Evolutionary conservation across 2,113 vertebrate species (phyloP).

Genomic region (Hippopotamus amphibius): DNA sequence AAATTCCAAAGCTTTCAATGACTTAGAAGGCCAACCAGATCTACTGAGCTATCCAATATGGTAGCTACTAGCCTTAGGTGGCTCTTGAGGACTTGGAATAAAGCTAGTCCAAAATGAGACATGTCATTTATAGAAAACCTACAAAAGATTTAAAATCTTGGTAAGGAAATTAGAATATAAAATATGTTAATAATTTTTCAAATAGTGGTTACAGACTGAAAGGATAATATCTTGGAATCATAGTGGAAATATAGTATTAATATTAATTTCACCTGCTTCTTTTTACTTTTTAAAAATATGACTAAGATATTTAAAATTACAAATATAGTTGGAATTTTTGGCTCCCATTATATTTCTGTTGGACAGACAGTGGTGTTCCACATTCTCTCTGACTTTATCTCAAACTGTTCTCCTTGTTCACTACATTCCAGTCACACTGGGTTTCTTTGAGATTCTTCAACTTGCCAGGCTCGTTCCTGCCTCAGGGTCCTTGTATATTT

Average conservation of each 20-base stretch:
- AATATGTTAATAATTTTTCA: neutral
- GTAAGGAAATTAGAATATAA: neutral
- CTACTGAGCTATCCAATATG: neutral
- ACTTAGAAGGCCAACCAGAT: neutral
- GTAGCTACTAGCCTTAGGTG: neutral
- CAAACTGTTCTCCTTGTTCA: neutral
- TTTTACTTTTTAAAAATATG: neutral
- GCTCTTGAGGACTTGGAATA: neutral
- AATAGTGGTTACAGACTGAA: neutral
- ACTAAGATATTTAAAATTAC: neutral
- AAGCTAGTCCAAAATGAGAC: neutral
- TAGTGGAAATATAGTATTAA: neutral
- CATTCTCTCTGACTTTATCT: conserved; percentile 39
- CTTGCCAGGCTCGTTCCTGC: neutral
- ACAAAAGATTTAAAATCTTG: neutral
- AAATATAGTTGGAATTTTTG: neutral
- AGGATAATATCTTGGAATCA: neutral
- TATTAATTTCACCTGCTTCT: neutral
- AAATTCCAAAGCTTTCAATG: conserved; percentile 1
- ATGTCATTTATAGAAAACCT: neutral
- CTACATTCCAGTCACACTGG: neutral
- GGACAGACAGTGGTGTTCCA: neutral
- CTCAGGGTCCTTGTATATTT: neutral
- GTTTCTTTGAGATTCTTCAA: conserved; percentile 25
- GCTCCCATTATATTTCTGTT: conserved; percentile 6